phyloP scores from a whole-genome alignment of 2,888 invertebrate genomes.

The Synergus umbraculus region DNA sequence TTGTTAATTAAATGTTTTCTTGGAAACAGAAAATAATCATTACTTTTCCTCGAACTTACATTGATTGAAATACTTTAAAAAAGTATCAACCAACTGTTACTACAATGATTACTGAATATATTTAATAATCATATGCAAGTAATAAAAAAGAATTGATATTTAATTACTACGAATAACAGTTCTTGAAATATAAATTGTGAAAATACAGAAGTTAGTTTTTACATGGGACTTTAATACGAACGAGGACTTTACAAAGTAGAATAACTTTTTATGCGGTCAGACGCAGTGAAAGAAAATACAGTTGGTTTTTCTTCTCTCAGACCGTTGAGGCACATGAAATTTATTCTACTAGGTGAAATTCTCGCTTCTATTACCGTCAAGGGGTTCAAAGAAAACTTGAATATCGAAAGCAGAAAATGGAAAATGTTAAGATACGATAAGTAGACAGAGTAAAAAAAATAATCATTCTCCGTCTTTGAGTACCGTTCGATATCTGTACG shows the following conservation, averaged over 20 bases:
- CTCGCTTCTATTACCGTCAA: slow-evolving; percentile 30
- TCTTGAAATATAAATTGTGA: background rate
- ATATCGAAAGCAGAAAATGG: slow-evolving; percentile 34
- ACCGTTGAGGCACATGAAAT: slow-evolving; percentile 29
- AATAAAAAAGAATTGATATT: background rate
- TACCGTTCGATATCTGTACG: background rate
- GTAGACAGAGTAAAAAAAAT: slow-evolving; percentile 12
- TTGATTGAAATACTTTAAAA: too few species aligned
- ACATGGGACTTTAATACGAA: slow-evolving; percentile 30
- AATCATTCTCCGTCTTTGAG: slow-evolving; percentile 19
- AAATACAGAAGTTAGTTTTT: slow-evolving; percentile 9
- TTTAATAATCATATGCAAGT: too few species aligned
- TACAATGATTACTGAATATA: too few species aligned
- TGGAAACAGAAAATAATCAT: background rate
- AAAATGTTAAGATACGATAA: slow-evolving; percentile 28
- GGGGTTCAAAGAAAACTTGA: slow-evolving; percentile 36
- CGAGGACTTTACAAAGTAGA: slow-evolving; percentile 37
- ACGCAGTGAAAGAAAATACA: slow-evolving; percentile 39
- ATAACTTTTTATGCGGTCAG: slow-evolving; percentile 37
- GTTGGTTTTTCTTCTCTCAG: slow-evolving; percentile 29
- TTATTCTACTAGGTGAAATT: slow-evolving; percentile 35
- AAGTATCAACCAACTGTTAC: too few species aligned
- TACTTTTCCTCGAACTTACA: background rate
- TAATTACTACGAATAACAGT: background rate
- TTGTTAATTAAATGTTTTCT: background rate